Percentiles rank a stretch among this genome's conserved stretches.
These are phyloP conservation scores for Drosophila trapezifrons DNA, from an alignment of 1,140 invertebrate species.

Conservation along the genomic window DNA sequence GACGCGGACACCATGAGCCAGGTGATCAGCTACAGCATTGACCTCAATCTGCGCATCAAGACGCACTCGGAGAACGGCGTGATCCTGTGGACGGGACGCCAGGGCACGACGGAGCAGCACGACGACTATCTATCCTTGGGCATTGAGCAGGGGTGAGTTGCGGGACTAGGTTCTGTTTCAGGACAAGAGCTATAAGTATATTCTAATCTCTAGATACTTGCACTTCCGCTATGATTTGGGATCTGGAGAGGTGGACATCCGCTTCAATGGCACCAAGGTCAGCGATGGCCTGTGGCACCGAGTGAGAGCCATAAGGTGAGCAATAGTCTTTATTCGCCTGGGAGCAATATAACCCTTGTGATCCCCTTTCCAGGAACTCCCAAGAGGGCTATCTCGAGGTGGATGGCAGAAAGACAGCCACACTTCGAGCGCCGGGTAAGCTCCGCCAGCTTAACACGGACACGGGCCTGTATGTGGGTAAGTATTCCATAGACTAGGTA, in stretches of 20 bases:
- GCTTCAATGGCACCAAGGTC: constrained; percentile 93
- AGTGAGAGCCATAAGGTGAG: constrained; percentile 93
- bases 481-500: constrained; percentile 62
- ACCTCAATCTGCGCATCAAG: constrained; percentile 83
- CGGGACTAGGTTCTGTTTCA: constrained; percentile 5
- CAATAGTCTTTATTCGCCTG: neutral
- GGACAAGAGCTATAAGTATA: neutral
- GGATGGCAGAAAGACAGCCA: constrained; percentile 91
- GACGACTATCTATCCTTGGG: constrained; percentile 94
- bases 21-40: constrained; percentile 83
- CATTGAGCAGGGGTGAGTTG: constrained; percentile 89
- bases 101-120: constrained; percentile 87
- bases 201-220: constrained; percentile 80
- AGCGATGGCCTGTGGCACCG: constrained; percentile 97
- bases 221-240: constrained; percentile 89
- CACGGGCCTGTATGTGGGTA: constrained; percentile 93
- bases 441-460: constrained; percentile 93
- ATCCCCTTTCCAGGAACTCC: constrained; percentile 88
- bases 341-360: neutral
- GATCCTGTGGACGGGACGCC: constrained; percentile 95
- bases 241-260: constrained; percentile 90
- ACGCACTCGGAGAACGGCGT: constrained; percentile 87
- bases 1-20: constrained; percentile 90
- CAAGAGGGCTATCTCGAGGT: constrained; percentile 93
- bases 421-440: constrained; percentile 91